Conservation (phyloP, 2,888 invertebrate genomes). For the Pachydiplax longipennis region DNA sequence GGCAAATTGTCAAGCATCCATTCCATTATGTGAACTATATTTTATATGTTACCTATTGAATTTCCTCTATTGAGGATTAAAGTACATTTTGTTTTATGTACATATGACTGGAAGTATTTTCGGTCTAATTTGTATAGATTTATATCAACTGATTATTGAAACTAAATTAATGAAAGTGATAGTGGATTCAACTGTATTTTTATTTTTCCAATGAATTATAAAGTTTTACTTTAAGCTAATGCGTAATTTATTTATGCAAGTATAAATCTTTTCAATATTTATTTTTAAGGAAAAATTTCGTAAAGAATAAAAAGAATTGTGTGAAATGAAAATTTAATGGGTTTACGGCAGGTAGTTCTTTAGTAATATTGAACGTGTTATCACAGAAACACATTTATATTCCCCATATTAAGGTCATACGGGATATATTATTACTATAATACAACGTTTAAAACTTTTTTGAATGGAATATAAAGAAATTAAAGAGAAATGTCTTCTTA, state of each 20-base stretch:
- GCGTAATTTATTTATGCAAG: not conserved
- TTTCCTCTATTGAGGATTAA: not conserved
- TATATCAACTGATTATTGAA: not conserved
- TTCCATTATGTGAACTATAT: slow-evolving; percentile 18
- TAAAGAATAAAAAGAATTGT: not conserved
- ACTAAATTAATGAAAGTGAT: not conserved
- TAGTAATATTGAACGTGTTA: not conserved
- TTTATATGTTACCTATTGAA: slow-evolving; percentile 12
- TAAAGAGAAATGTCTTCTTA: not conserved
- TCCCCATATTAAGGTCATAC: not conserved
- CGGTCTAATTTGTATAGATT: not conserved
- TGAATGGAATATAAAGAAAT: not conserved
- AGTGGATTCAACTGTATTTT: not conserved
- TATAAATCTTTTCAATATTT: too few relatives aligned
- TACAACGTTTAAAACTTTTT: not conserved
- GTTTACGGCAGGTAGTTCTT: not conserved
- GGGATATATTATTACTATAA: not conserved
- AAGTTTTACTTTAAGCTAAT: not conserved
- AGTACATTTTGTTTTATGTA: not conserved
- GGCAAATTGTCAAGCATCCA: not conserved
- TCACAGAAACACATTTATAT: not conserved
- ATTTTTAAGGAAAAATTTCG: not conserved
- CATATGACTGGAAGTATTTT: not conserved
- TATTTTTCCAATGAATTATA: slow-evolving; percentile 20
- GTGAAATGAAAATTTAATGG: not conserved